Conservation (phyloP, 2,888 invertebrate genomes). For the Acronicta psi region DNA sequence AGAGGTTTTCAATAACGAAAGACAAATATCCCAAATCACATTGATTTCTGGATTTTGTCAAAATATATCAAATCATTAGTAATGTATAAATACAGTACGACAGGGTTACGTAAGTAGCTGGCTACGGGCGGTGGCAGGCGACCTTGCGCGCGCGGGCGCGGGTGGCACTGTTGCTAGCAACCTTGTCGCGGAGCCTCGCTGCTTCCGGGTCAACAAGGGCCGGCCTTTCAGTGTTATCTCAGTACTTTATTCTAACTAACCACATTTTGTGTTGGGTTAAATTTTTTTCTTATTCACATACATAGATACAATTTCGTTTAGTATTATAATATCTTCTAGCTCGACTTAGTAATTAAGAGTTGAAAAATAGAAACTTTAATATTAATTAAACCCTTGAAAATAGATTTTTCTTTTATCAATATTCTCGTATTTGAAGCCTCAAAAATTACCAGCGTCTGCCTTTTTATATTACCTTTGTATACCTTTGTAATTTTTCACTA, state of each 20-base stretch:
- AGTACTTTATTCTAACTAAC: constrained; percentile 37
- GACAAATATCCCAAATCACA: too few relatives aligned
- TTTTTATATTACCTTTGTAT: too few relatives aligned
- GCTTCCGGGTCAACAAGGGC: constrained; percentile 86
- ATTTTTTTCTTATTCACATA: constrained; percentile 3
- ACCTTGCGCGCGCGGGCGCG: constrained; percentile 65
- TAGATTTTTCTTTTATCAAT: too few relatives aligned
- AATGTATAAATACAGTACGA: constrained; percentile 66
- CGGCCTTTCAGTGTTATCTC: constrained; percentile 71
- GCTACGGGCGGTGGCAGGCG: constrained; percentile 67
- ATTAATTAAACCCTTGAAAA: too few relatives aligned
- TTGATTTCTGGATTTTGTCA: not conserved
- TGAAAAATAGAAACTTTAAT: too few relatives aligned
- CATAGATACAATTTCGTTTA: not conserved
- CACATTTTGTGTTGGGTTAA: constrained; percentile 19
- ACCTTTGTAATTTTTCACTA: not conserved
- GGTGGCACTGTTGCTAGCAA: constrained; percentile 67
- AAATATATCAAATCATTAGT: constrained; percentile 52
- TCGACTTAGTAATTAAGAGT: too few relatives aligned
- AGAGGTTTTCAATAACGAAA: too few relatives aligned
- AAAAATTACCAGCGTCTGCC: not conserved
- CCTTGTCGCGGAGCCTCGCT: constrained; percentile 81
- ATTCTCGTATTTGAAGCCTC: too few relatives aligned
- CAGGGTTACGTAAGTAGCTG: constrained; percentile 78
- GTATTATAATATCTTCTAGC: too few relatives aligned